Evolutionary conservation across 2,797 vertebrate species (phyloP), one percentile per base, ranked within the genome.

Genomic region (Pempheris klunzingeri): DNA sequence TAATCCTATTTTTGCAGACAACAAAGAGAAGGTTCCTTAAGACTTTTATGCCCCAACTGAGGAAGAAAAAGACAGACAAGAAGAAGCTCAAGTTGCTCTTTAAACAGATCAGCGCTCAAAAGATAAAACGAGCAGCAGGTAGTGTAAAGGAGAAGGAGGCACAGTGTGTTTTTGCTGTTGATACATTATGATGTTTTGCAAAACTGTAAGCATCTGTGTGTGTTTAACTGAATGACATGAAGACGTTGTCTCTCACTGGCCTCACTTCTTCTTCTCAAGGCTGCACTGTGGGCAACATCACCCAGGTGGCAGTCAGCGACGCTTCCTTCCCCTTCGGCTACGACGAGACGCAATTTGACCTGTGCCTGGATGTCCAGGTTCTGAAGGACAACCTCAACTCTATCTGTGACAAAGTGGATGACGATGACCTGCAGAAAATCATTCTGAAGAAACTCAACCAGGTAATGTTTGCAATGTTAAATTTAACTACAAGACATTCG

Each of bases 361-460:
- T 84, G 34, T 94, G 93, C 57, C 78, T 95, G 83, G 84, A 90
- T 20, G 0, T 66, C 38, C 32, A 65, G 0, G 17, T 92, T 36
- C 80, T 93, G 43, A 87, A 47, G 54, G 84, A 91, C 5, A 94
- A 92, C 78, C 74, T 94, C 39, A 65, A 86, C 55, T 52, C 84
- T 3, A 74, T 94, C 65, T 81, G 89, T 12, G 72, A 85, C 34
- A 94, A 93, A 77, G 92, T 95, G 61, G 90, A 86, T 11, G 90
- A 92, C 5, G 22, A 58, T 3, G 41, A 46, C 32, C 86, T 86
- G 36, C 90, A 92, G 75, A 78, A 2, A 28, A 9, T 92, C 34
- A 78, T 95, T 60, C 82, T 95, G 18, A 67, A 17, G 44, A 95
- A 93, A 76, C 85, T 94, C 26, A 91, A 91, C 22, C 49, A 95